Base-by-base conservation (phyloP, 2,888 invertebrate species). In the Hoplodrina blanda region DNA sequence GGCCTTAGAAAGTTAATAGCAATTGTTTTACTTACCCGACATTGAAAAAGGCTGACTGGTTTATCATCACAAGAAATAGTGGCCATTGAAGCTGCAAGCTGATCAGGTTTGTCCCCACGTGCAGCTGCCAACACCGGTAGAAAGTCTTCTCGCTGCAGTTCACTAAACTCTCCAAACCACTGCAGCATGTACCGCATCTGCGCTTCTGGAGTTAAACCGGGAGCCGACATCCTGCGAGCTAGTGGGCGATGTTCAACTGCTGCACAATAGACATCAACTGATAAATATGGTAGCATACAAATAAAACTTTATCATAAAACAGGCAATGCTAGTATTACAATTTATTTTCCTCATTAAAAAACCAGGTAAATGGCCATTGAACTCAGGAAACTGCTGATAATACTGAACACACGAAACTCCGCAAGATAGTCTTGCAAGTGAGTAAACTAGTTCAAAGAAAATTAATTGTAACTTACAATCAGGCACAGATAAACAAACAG, bases 141-240 rank as follows among this genome's bases (percentile, higher is more conserved):
- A 91, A 98, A 98, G 90, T 98, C 98, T 73, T 97, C 97, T 69
- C 98, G 96, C 90, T 98, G 98, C 91, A 98, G 96, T 89, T 98
- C 98, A 89, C 98, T 98, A 97, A 98, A 98, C 93, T 98, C 98
- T 87, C 97, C 97, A 88, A 98, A 98, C 98, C 98, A 98, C 89
- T 98, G 98, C 69, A 98, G 96, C 81, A 98, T 95, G 90, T 98
- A 98, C 67, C 98, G 96, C 85, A 98, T 96, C 92, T 98, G 98
- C 4, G 97, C 97, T 88, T 98, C 98, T 49, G 97, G 93, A 4
- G 97, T 96, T 85, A 97, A 90, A 66, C 96, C 96, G 76, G 95
- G 94, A 71, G 95, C 94, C 46, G 97, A 96, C 97, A 97, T 97
- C 77, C 93, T 95, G 86, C 89, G 89, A 8, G 87, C 78, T 74